Evolutionary conservation across 2,888 invertebrate genomes (phyloP), one percentile per base, ranked within the genome.

Genomic region (Pristionchus maxplancki): DNA sequence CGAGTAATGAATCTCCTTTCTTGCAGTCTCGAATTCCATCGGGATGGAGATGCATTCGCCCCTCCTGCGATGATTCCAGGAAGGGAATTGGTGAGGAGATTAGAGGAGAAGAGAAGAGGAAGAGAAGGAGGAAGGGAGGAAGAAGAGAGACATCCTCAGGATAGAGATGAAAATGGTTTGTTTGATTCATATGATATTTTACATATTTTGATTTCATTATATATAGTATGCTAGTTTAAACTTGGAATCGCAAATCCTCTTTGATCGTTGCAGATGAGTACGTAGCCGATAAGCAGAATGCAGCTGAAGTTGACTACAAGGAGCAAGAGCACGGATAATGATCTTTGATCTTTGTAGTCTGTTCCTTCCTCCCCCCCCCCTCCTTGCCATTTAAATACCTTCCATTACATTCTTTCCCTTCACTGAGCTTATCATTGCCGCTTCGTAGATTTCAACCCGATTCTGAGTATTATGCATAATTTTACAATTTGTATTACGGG

Each of bases 231-330:
- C n/a, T n/a, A n/a, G n/a, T n/a, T n/a, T n/a, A n/a, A n/a, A n/a
- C n/a, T n/a, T n/a, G n/a, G n/a, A n/a, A n/a, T n/a, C n/a, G n/a
- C n/a, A n/a, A n/a, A n/a, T n/a, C n/a, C 44, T 48, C 40, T 48
- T 44, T 78, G 78, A 4, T 78, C 78, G 44, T 78, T 91, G 44
- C 90, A 92, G 92, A 91, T 81, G 88, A 90, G 37, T 90, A 91
- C 67, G 92, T 91, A 78, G 90, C 90, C 67, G 91, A 92, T 67
- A 89, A 90, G 88, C 92, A 91, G 34, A 91, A 93, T 87, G 82
- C 83, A 20, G 90, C 91, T 11, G 93, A 93, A 58, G 86, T 90
- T n/a, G 93, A 93, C 88, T 93, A 93, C 90, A 93, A 93, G 89
- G 93, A 93, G 88, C 85, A 85, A 28, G 71, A 50, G 28, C 71